These are phyloP conservation scores for Sebastes steindachneri DNA, from an alignment of 2,797 vertebrate genomes.

Conservation along the genomic window DNA sequence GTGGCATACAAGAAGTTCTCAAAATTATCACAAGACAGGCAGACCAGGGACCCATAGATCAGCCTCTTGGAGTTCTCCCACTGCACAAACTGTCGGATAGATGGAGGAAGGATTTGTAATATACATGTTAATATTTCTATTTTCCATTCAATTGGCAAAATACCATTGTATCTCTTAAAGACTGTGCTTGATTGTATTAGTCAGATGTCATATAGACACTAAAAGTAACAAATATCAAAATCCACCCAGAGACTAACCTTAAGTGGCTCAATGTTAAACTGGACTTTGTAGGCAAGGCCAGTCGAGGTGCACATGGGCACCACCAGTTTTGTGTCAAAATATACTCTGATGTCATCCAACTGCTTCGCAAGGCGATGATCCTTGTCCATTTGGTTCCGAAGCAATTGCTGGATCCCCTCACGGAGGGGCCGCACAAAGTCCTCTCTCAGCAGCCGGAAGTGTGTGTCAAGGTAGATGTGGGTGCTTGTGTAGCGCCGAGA, in stretches of 20 bases:
- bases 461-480: conserved; percentile 91
- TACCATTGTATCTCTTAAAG: background rate
- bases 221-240: background rate
- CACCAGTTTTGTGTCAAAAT: conserved; percentile 86
- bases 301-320: conserved; percentile 83
- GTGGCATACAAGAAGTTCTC: conserved; percentile 92
- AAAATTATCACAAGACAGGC: conserved; percentile 92
- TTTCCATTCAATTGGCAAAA: background rate
- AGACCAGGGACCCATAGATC: conserved; percentile 92
- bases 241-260: conserved; percentile 66
- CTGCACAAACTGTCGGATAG: conserved; percentile 82
- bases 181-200: background rate
- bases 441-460: conserved; percentile 93
- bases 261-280: conserved; percentile 87
- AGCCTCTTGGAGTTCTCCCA: conserved; percentile 95
- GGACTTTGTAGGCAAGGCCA: conserved; percentile 88
- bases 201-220: background rate
- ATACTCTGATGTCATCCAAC: conserved; percentile 91
- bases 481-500: conserved; percentile 84
- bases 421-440: conserved; percentile 94
- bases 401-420: conserved; percentile 88
- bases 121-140: background rate
- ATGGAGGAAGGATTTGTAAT: background rate
- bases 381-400: conserved; percentile 69
- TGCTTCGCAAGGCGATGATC: conserved; percentile 71